Conservation (phyloP, 2,113 vertebrate genomes). For the Eudyptes chrysolophus region DNA sequence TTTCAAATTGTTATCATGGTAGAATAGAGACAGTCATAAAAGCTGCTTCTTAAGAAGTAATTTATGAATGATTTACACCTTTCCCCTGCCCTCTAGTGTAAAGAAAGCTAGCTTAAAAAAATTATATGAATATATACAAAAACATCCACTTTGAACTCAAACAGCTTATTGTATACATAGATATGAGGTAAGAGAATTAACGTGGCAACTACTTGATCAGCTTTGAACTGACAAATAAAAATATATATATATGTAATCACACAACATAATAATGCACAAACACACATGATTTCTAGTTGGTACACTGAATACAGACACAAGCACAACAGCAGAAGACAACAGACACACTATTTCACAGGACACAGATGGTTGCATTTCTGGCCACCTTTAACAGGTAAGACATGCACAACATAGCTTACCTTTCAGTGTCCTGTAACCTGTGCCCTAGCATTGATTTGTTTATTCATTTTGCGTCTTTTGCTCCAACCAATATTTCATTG, state of each 20-base stretch:
- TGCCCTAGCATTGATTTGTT: not conserved
- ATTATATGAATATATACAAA: not conserved
- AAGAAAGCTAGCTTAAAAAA: not conserved
- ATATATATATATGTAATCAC: too few relatives aligned
- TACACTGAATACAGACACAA: fast-evolving
- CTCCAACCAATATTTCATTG: not conserved
- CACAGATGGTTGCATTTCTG: not conserved
- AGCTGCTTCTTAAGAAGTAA: not conserved
- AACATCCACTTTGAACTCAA: not conserved
- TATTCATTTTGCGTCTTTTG: not conserved
- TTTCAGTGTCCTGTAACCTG: not conserved
- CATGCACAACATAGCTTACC: not conserved
- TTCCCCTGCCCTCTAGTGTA: not conserved
- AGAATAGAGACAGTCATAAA: not conserved
- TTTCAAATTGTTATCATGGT: not conserved
- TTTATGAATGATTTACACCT: not conserved
- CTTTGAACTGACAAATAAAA: not conserved
- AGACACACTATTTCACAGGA: not conserved
- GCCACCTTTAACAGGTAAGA: not conserved
- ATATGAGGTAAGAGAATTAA: not conserved
- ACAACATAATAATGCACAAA: not conserved
- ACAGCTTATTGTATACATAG: not conserved
- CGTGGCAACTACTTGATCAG: fast-evolving
- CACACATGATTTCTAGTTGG: fast-evolving
- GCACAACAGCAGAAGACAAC: not conserved